A percentile compares a stretch with the other conserved stretches of the same genome.
Evolutionary conservation across 1,140 invertebrate genomes (phyloP).

Genomic region (Paraescarpia echinospica): DNA sequence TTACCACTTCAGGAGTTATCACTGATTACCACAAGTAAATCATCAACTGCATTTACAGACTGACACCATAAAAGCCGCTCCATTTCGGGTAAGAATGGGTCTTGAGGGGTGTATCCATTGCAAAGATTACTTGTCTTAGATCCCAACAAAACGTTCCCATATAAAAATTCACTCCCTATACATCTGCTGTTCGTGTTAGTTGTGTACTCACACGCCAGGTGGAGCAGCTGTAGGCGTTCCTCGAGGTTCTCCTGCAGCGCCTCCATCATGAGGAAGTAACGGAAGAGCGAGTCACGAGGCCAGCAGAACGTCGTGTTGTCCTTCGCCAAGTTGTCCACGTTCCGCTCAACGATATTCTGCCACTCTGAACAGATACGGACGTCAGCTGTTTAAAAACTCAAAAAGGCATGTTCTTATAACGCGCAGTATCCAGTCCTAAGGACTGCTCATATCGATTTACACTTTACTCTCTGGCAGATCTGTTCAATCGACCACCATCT

Average conservation of each 20-base stretch:
- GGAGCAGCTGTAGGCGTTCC: constrained; percentile 16
- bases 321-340: constrained; percentile 16
- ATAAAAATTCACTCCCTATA: not conserved
- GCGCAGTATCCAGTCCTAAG: too few species aligned
- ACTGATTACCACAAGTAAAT: not conserved
- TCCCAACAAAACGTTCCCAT: not conserved
- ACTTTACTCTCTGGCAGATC: too few species aligned
- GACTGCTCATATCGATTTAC: too few species aligned
- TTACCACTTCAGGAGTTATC: not conserved
- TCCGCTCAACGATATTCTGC: constrained; percentile 17
- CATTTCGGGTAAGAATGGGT: not conserved
- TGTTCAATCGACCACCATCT: too few species aligned
- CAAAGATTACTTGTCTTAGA: not conserved
- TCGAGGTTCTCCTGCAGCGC: constrained; percentile 23
- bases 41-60: not conserved
- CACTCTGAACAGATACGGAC: constrained; percentile 17
- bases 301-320: constrained; percentile 21
- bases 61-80: not conserved
- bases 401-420: too few species aligned
- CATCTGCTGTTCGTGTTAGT: not conserved
- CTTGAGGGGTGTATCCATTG: not conserved
- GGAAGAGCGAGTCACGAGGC: constrained; percentile 23
- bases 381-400: too few species aligned
- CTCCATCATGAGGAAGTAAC: constrained; percentile 24
- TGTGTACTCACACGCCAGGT: constrained; percentile 8